phyloP scores from a whole-genome alignment of 2,888 invertebrate genomes.

The Tipula helvola region DNA sequence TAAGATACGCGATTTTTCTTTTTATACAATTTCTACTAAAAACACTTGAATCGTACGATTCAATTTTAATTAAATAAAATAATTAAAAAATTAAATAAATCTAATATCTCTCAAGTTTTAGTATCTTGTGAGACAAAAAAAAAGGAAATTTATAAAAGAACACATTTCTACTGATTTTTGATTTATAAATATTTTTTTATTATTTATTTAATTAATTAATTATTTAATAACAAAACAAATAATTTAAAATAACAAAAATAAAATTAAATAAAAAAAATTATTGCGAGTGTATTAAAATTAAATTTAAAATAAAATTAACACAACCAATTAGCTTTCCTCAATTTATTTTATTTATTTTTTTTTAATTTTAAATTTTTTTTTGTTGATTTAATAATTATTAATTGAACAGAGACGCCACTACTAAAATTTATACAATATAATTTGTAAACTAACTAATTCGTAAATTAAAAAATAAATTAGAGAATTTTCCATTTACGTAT shows the following conservation, averaged over 20 bases:
- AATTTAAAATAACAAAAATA: not conserved
- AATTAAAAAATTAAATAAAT: not conserved
- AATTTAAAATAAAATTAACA: conserved; percentile 4
- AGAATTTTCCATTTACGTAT: not conserved
- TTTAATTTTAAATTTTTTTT: not conserved
- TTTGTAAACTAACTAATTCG: not conserved
- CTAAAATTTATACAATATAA: not conserved
- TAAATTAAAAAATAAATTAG: not conserved
- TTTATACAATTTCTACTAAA: not conserved
- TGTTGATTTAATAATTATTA: not conserved
- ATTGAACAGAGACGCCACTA: not conserved
- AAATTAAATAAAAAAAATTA: not conserved
- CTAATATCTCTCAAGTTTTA: not conserved
- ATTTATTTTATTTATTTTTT: not conserved
- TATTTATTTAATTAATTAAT: not conserved
- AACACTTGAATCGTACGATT: not conserved
- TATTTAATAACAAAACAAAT: not conserved
- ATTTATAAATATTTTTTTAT: not conserved
- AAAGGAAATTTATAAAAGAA: not conserved
- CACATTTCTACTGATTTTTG: not conserved
- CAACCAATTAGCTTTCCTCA: not conserved
- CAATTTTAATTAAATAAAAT: not conserved
- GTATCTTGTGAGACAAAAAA: not conserved
- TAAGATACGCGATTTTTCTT: not conserved
- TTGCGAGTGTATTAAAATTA: not conserved